A percentile compares a stretch with the other conserved stretches of the same genome.
Evolutionary conservation across 2,797 vertebrate genomes (phyloP).

Genomic region (Amblyopsis hoosieri): DNA sequence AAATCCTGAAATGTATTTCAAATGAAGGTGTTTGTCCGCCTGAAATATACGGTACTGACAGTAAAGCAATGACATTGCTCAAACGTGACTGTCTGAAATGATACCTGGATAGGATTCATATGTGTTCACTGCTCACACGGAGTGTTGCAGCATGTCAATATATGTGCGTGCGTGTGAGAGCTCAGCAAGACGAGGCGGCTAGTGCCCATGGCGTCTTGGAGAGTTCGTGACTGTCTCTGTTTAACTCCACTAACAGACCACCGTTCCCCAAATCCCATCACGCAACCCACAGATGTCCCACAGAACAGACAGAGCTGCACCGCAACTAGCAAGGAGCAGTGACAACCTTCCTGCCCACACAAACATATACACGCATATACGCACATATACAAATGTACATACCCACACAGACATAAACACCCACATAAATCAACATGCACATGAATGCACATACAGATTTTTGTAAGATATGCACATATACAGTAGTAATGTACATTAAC

Average conservation of each 20-base stretch:
- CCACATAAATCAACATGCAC: too few relatives aligned
- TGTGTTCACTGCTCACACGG: slow-evolving; percentile 35
- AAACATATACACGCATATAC: slow-evolving; percentile 35
- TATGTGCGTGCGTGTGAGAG: slow-evolving; percentile 62
- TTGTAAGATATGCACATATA: slow-evolving; percentile 6
- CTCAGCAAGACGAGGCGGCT: slow-evolving; percentile 66
- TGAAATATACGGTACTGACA: too few relatives aligned
- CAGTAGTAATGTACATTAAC: not conserved
- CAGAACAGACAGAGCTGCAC: slow-evolving; percentile 71
- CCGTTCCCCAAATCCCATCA: slow-evolving; percentile 75
- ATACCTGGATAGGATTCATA: slow-evolving; percentile 24
- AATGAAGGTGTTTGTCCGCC: not conserved
- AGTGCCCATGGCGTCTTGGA: slow-evolving; percentile 73
- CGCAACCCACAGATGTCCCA: slow-evolving; percentile 82
- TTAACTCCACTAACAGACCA: slow-evolving; percentile 78
- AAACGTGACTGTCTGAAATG: slow-evolving; percentile 8
- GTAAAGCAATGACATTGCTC: too few relatives aligned
- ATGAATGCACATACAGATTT: slow-evolving; percentile 1
- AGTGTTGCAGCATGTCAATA: slow-evolving; percentile 26
- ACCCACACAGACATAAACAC: slow-evolving; percentile 25
- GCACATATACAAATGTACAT: slow-evolving; percentile 17
- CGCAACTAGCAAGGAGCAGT: slow-evolving; percentile 67
- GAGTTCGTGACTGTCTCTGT: slow-evolving; percentile 79
- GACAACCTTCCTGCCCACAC: slow-evolving; percentile 47
- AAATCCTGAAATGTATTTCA: slow-evolving; percentile 9